Conservation (phyloP, 2,113 vertebrate genomes). For the Macquaria ambigua region DNA sequence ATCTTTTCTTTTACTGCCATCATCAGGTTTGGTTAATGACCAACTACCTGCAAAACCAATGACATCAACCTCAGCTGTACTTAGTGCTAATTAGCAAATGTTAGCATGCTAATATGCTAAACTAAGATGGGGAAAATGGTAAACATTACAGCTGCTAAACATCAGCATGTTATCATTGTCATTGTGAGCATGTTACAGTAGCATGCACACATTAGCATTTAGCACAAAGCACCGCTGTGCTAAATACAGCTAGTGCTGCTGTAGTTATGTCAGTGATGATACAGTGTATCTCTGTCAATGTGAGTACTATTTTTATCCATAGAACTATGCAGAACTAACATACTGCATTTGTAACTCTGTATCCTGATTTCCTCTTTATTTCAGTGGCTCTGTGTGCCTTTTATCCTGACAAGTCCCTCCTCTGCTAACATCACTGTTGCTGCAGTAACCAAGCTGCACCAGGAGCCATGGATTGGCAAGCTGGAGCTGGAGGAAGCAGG, state of each 20-base stretch:
- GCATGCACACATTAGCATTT: neutral
- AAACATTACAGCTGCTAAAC: neutral
- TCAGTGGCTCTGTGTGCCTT: constrained; percentile 85
- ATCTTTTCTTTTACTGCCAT: too few relatives aligned
- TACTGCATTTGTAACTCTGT: neutral
- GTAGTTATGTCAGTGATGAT: neutral
- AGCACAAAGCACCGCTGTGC: too few relatives aligned
- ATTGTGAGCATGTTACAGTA: too few relatives aligned
- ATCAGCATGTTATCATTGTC: neutral
- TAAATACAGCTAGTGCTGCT: neutral
- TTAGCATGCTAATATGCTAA: neutral
- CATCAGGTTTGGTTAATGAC: too few relatives aligned
- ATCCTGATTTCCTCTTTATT: neutral
- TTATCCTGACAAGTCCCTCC: constrained; percentile 79
- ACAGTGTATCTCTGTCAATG: neutral
- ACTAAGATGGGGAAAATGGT: neutral
- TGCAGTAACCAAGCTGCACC: constrained; percentile 62
- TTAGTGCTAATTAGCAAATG: too few relatives aligned
- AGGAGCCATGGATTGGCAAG: constrained; percentile 81
- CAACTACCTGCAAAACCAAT: too few relatives aligned
- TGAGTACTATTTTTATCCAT: neutral
- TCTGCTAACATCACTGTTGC: constrained; percentile 68
- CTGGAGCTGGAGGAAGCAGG: constrained; percentile 75
- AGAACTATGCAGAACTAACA: neutral
- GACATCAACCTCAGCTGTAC: too few relatives aligned